These are phyloP conservation scores for Camptogramma bilineatum DNA, from an alignment of 2,888 invertebrate species.

Conservation along the genomic window DNA sequence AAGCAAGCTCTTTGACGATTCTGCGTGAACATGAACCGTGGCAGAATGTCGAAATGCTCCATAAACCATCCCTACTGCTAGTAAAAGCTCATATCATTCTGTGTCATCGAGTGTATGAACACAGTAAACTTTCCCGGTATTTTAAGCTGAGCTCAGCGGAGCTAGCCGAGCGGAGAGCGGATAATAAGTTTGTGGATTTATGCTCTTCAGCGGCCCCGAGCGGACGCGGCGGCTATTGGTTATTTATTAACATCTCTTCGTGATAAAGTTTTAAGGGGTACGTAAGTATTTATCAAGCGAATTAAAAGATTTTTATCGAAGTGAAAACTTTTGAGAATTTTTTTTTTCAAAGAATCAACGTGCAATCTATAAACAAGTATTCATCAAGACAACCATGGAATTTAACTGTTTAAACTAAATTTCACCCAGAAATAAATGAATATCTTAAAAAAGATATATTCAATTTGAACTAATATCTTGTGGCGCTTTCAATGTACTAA, in stretches of 20 bases:
- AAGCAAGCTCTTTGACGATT: too few relatives aligned
- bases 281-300: constrained; percentile 5
- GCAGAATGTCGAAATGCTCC: neutral
- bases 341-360: too few relatives aligned
- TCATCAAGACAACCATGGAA: too few relatives aligned
- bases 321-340: neutral
- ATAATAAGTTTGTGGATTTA: constrained; percentile 47
- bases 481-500: too few relatives aligned
- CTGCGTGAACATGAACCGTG: neutral
- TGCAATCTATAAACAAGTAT: too few relatives aligned
- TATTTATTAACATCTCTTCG: constrained; percentile 28
- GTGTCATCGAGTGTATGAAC: constrained; percentile 4
- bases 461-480: too few relatives aligned
- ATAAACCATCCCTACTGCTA: neutral
- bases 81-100: constrained; percentile 12
- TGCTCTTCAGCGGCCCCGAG: constrained; percentile 23
- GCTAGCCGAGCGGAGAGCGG: constrained; percentile 43
- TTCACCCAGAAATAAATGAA: too few relatives aligned
- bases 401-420: too few relatives aligned
- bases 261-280: constrained; percentile 5
- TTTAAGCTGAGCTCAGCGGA: constrained; percentile 36
- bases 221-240: constrained; percentile 26
- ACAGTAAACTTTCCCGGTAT: constrained; percentile 39
- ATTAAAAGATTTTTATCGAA: neutral
- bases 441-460: too few relatives aligned